phyloP scores from a whole-genome alignment of 2,888 invertebrate genomes.

The Limenitis camilla region DNA sequence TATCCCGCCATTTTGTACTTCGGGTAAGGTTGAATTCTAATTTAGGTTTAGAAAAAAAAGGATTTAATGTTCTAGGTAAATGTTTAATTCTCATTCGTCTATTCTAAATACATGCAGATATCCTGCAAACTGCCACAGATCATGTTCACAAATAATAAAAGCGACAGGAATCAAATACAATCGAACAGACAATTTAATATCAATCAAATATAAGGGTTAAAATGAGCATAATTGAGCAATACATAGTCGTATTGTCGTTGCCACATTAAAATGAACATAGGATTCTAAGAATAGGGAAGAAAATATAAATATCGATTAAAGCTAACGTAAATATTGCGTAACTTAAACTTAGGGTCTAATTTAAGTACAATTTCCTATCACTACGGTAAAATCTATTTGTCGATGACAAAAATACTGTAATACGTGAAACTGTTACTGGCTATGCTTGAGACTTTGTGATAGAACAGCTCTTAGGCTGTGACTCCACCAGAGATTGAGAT shows the following conservation, averaged over 20 bases:
- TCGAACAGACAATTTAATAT: conserved; percentile 17
- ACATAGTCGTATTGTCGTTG: conserved; percentile 61
- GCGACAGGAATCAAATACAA: conserved; percentile 35
- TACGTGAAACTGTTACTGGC: conserved; percentile 20
- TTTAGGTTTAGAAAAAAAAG: conserved; percentile 38
- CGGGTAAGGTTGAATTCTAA: too few species aligned
- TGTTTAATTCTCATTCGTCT: conserved; percentile 63
- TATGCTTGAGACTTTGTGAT: conserved; percentile 20
- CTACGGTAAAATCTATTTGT: conserved; percentile 23
- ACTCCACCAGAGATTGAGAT: too few species aligned
- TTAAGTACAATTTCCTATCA: conserved; percentile 26
- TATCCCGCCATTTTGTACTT: too few species aligned
- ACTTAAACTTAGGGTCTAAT: conserved; percentile 24
- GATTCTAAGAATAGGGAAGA: conserved; percentile 41
- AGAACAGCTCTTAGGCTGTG: too few species aligned
- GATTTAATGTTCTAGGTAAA: conserved; percentile 54
- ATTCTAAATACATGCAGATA: conserved; percentile 54
- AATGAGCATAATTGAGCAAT: conserved; percentile 71
- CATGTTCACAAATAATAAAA: conserved; percentile 42
- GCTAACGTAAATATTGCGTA: conserved; percentile 33
- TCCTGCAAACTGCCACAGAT: conserved; percentile 53
- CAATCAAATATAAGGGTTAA: conserved; percentile 34
- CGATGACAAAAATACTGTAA: conserved; percentile 28
- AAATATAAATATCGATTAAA: conserved; percentile 31
- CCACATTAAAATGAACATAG: conserved; percentile 42